Evolutionary conservation across 30 jellyfish, hydroid and myxozoan species (phyloP), one percentile per base, ranked within the genome.

Genomic region (Catostylus mosaicus): DNA sequence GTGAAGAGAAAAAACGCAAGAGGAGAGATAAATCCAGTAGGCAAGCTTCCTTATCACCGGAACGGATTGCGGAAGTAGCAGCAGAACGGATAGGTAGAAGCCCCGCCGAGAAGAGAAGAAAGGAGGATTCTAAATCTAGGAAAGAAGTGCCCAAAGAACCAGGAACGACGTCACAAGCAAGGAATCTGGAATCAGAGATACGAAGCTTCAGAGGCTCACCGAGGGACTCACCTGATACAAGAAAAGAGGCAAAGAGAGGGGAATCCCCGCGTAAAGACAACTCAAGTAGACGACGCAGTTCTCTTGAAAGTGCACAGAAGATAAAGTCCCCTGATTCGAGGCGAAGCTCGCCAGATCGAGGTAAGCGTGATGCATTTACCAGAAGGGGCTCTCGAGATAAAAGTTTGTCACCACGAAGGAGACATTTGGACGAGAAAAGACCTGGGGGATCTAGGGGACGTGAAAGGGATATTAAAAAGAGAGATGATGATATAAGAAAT

Each of bases 301-400:
- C 92, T 7, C 70, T 82, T 0, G 92, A 82, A 64, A 32, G 60
- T 20, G 23, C 69, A 27, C 71, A 59, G 34, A 61, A 64, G 40
- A 73, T 43, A 30, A 82, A 82, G 33, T 82, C 92, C 3, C 92
- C 92, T 14, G 92, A 82, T 24, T 82, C 73, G 32, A 56, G 86
- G 57, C 92, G 92, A 14, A 19, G 68, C 10, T 66, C 92, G 3
- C 92, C 92, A 2, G 92, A 82, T 69, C 73, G 92, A 52, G 30
- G 47, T 6, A 68, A 67, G 75, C 82, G 92, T 2, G 91, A 81
- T 12, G 37, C 62, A 16, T 50, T 47, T 24, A 63, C 75, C 12
- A 66, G 73, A 23, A 52, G 77, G 29, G 84, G 78, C 2, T 81
- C 91, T 3, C 75, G 84, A 31, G 92, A 82, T 11, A 35, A 86